Base-by-base conservation (phyloP, 2,797 vertebrate genomes). In the Lepilemur ruficaudatus region DNA sequence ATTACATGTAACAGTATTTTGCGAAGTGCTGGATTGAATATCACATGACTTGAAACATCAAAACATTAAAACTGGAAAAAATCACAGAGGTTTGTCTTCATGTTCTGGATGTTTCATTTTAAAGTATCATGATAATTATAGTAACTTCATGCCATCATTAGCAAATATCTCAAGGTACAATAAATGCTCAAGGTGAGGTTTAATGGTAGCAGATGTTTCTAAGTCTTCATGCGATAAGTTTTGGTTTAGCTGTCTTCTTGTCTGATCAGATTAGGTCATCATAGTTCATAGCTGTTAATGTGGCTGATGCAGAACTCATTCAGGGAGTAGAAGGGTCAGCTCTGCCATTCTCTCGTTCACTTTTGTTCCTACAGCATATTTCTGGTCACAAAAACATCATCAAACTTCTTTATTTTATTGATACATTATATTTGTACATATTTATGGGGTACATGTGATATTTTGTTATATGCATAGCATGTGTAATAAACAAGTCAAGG, bases 101-200 rank as follows among this genome's bases (percentile, higher is more conserved):
- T 78, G 32, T 95, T 93, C 32, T 70, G 59, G 70, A 57, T 81
- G 84, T 73, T 79, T 97, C 83, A 48, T 93, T 94, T 96, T 95
- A 84, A 86, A 48, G 25, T 70, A 78, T 83, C n/a, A 32, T 46
- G 32, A 65, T 87, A 81, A 92, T 93, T 83, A 87, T 46, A 81
- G 48, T 84, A 89, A 41, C 50, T 85, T 85, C 32, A 35, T 93
- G 63, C n/a, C 72, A 93, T 86, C 28, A 52, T 90, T 73, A 94
- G 59, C 65, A 91, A 32, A 52, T 82, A 69, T 79, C 46, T 89
- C 48, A 75, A 85, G 73, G 84, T 90, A 80, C 32, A 87, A 52
- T 81, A 75, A 67, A 92, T 1, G 15, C 41, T 90, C 57, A n/a
- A 89, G 67, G 38, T 93, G 46, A 38, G 38, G 38, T 38, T 17